These are phyloP conservation scores for Lepeophtheirus salmonis DNA, from an alignment of 1,140 invertebrate genomes.

Conservation along the genomic window DNA sequence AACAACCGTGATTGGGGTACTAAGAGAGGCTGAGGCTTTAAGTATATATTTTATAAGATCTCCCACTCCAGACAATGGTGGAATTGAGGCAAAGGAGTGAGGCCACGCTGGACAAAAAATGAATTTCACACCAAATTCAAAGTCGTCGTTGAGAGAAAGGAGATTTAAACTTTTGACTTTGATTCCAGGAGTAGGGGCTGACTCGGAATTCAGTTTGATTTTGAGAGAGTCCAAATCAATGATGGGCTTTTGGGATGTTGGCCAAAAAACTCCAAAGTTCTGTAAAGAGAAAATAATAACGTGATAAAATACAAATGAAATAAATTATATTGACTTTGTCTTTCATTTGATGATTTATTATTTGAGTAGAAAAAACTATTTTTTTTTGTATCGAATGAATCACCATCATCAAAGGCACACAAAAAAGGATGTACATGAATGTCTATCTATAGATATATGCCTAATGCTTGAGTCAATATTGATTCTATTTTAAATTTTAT, in stretches of 20 bases:
- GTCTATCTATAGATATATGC: too few relatives aligned
- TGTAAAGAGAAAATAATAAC: too few relatives aligned
- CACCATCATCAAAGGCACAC: too few relatives aligned
- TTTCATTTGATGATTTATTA: too few relatives aligned
- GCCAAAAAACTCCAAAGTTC: conserved; percentile 22
- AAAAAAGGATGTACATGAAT: too few relatives aligned
- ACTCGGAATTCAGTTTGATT: not conserved
- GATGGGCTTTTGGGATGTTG: not conserved
- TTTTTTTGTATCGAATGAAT: too few relatives aligned
- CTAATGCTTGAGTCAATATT: too few relatives aligned
- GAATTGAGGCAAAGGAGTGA: conserved; percentile 32
- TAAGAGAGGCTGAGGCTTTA: conserved; percentile 29
- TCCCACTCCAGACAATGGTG: not conserved
- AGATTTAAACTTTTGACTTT: conserved; percentile 7
- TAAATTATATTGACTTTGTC: too few relatives aligned
- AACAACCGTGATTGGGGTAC: conserved; percentile 56
- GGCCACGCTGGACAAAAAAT: conserved; percentile 63
- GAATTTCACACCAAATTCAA: conserved; percentile 71
- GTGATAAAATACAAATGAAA: too few relatives aligned
- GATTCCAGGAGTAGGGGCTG: not conserved
- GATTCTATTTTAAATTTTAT: too few relatives aligned
- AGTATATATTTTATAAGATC: conserved; percentile 46
- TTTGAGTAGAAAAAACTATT: too few relatives aligned
- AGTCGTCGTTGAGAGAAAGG: conserved; percentile 44
- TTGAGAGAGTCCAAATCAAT: not conserved